phyloP scores from a whole-genome alignment of 1,140 invertebrate genomes.

The Orussus abietinus region DNA sequence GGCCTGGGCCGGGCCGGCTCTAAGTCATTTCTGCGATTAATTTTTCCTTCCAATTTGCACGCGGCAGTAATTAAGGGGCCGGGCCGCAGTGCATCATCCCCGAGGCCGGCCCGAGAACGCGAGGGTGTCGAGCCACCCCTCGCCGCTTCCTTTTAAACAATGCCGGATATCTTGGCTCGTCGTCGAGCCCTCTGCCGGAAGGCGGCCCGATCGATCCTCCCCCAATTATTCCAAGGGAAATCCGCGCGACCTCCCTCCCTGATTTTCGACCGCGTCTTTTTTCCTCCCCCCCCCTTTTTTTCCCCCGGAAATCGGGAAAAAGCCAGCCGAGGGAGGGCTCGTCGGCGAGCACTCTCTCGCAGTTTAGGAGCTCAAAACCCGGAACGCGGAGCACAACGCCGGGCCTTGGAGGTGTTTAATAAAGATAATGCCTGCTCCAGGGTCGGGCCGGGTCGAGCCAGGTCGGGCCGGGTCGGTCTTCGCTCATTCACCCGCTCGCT shows the following conservation, averaged over 20 bases:
- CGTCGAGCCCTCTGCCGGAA: no score
- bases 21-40: conserved; percentile 58
- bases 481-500: conserved; percentile 40
- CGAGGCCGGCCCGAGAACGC: conserved; percentile 1
- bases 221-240: no score
- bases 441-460: conserved; percentile 20
- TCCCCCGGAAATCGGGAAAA: no score
- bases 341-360: conserved; percentile 1
- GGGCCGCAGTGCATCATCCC: conserved; percentile 50
- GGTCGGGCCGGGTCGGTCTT: conserved; percentile 33
- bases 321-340: conserved; percentile 14
- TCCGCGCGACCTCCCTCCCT: no score
- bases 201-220: no score
- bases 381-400: conserved; percentile 17
- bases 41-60: conserved; percentile 58
- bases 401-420: conserved; percentile 48
- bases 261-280: no score
- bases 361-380: background rate
- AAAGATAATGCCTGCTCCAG: conserved; percentile 52
- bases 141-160: conserved; percentile 43
- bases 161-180: conserved; percentile 35
- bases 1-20: conserved; percentile 33
- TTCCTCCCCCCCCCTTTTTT: no score
- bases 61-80: conserved; percentile 56
- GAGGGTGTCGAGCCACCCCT: no score